A percentile compares a stretch with the other conserved stretches of the same genome.
Evolutionary conservation across 2,113 vertebrate genomes (phyloP).

Genomic region (Benitochromis conjunctus): DNA sequence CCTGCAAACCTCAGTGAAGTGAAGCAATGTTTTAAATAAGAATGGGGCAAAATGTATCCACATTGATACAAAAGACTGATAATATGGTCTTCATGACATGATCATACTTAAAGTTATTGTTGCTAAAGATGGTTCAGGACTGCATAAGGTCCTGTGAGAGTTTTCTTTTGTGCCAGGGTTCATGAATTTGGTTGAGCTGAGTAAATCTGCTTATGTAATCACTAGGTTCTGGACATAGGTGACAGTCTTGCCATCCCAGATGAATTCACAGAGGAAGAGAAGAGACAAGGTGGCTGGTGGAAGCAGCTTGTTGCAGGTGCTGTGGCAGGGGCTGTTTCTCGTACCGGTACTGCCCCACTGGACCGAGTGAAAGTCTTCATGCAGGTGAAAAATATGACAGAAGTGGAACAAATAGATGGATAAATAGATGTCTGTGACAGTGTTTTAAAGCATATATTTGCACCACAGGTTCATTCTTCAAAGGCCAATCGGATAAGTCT

Average conservation of each 20-base stretch:
- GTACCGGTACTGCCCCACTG: constrained; percentile 89
- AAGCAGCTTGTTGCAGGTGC: constrained; percentile 87
- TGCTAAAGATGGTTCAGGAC: neutral
- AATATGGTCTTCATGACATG: neutral
- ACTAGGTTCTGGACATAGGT: constrained; percentile 90
- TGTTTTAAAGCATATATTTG: neutral
- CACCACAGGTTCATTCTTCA: constrained; percentile 84
- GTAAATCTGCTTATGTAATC: neutral
- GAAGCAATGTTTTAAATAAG: neutral
- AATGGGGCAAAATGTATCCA: neutral
- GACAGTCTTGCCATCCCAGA: constrained; percentile 90
- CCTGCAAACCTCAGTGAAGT: neutral
- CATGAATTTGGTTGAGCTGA: neutral
- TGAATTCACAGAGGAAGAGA: constrained; percentile 93
- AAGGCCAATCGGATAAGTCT: constrained; percentile 82
- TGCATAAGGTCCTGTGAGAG: neutral
- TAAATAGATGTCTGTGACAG: neutral
- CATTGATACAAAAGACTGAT: neutral
- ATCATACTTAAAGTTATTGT: neutral
- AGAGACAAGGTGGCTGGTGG: constrained; percentile 87
- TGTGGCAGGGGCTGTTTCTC: constrained; percentile 84
- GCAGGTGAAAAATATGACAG: constrained; percentile 76
- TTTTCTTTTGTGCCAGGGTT: neutral
- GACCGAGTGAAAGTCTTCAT: constrained; percentile 94
- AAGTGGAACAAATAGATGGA: neutral